Conservation (phyloP, 2,888 invertebrate species). For the Cantharis lateralis region DNA sequence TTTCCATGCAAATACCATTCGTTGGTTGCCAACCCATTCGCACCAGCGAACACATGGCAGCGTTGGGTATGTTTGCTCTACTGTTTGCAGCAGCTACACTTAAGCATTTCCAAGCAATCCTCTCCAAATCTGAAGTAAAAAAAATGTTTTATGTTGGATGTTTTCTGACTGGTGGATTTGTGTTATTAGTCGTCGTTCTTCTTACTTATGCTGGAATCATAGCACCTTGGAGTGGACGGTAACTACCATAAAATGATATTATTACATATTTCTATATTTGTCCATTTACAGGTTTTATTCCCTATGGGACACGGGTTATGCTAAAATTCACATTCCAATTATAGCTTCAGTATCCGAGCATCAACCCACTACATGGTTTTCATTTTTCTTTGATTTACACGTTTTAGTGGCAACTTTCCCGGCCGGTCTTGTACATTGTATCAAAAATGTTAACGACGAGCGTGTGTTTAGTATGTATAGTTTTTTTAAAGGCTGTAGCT, state of each 20-base stretch:
- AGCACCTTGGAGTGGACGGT: constrained; percentile 93
- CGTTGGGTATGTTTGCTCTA: constrained; percentile 95
- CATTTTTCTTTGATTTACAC: constrained; percentile 98
- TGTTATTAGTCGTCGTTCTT: constrained; percentile 82
- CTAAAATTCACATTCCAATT: constrained; percentile 99
- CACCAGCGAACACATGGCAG: constrained; percentile 99
- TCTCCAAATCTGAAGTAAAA: constrained; percentile 89
- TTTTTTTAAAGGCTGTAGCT: not conserved
- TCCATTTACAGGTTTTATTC: constrained; percentile 83
- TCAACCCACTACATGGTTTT: constrained; percentile 99
- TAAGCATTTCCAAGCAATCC: constrained; percentile 83
- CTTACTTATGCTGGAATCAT: constrained; percentile 95
- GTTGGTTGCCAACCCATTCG: constrained; percentile 98
- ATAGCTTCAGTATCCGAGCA: constrained; percentile 99
- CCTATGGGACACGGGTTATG: constrained; percentile 98
- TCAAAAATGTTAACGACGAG: constrained; percentile 96
- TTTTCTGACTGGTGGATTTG: constrained; percentile 73
- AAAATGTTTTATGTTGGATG: constrained; percentile 82
- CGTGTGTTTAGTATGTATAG: constrained; percentile 86
- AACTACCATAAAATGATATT: constrained; percentile 26
- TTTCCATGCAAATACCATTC: constrained; percentile 97
- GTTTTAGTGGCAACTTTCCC: constrained; percentile 96
- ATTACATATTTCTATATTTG: too few relatives aligned
- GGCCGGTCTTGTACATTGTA: constrained; percentile 98
- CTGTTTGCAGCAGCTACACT: constrained; percentile 86